These are phyloP conservation scores for Spilosoma lubricipeda DNA, from an alignment of 2,888 invertebrate species.

Conservation along the genomic window DNA sequence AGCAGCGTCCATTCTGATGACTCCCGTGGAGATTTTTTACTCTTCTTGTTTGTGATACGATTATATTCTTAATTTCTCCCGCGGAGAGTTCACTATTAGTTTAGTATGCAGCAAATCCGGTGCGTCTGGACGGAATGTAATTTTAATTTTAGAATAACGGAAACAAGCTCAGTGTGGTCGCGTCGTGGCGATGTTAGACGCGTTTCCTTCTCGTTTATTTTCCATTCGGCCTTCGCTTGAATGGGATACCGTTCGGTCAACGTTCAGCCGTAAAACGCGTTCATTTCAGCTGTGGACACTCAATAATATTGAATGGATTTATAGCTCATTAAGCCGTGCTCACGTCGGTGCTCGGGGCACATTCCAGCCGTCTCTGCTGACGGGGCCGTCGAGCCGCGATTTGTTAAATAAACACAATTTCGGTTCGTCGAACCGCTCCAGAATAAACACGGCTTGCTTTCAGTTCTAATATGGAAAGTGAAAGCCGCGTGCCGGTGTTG, in stretches of 20 bases:
- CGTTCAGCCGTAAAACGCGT: conserved; percentile 54
- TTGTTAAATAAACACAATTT: conserved; percentile 66
- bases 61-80: conserved; percentile 55
- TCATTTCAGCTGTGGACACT: conserved; percentile 64
- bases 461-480: conserved; percentile 71
- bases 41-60: conserved; percentile 45
- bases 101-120: conserved; percentile 40
- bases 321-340: conserved; percentile 71
- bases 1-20: conserved; percentile 63
- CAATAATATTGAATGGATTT: conserved; percentile 74
- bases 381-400: conserved; percentile 55
- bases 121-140: conserved; percentile 59
- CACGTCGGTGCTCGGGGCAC: conserved; percentile 44
- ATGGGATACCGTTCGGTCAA: conserved; percentile 76
- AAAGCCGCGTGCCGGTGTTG: conserved; percentile 58
- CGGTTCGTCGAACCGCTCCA: conserved; percentile 70
- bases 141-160: conserved; percentile 83
- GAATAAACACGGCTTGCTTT: conserved; percentile 62
- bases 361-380: conserved; percentile 45
- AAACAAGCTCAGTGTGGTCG: conserved; percentile 64
- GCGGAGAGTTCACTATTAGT: conserved; percentile 63
- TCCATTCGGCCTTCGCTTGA: conserved; percentile 78
- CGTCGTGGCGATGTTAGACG: conserved; percentile 48
- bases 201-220: conserved; percentile 72
- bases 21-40: conserved; percentile 66